Evolutionary conservation across 2,113 vertebrate species (phyloP), one percentile per base, ranked within the genome.

Genomic region (Varanus salvator): DNA sequence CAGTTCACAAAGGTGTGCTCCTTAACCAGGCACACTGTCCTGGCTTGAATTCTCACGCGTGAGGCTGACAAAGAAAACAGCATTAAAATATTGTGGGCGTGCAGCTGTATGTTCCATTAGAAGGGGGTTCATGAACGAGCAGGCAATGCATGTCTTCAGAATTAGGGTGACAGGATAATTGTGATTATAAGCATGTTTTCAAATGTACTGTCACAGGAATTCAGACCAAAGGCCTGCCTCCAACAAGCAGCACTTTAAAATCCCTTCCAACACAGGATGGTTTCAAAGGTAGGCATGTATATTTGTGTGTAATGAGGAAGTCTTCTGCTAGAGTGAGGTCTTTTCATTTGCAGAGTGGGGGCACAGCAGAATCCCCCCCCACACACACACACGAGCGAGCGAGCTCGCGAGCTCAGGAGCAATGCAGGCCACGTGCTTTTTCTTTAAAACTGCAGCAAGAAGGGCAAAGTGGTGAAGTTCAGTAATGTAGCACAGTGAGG

Each of bases 151-250:
- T 25, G 2, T 64, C 0, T 0, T 52, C 14, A 2, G 77, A 74
- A 29, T 27, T 54, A 0, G 29, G 0, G 0, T 60, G 50, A 7
- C 1, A 29, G 4, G 0, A 2, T 78, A 48, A 34, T 0, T 0
- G 86, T 50, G 23, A 0, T 0, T 0, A 64, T 25, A 12, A 0
- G 8, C 23, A 2, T 31, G 50, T 19, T 52, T 8, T 50, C 66
- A 0, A 74, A 74, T 19, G 11, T 57, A 15, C 19, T 3, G 0
- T 76, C 0, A 17, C 0, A 1, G 0, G 29, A 0, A 0, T 48
- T 80, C 69, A 60, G 0, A 48, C 66, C 54, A 0, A 1, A 34
- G 27, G 29, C 25, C 60, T 89, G 84, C n/a, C 76, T 23, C 8
- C 71, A n/a, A 0, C 6, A 34, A 89, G 50, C 66, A 15, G 14